Conservation (phyloP, 1,140 invertebrate species). For the Drusus annulatus region DNA sequence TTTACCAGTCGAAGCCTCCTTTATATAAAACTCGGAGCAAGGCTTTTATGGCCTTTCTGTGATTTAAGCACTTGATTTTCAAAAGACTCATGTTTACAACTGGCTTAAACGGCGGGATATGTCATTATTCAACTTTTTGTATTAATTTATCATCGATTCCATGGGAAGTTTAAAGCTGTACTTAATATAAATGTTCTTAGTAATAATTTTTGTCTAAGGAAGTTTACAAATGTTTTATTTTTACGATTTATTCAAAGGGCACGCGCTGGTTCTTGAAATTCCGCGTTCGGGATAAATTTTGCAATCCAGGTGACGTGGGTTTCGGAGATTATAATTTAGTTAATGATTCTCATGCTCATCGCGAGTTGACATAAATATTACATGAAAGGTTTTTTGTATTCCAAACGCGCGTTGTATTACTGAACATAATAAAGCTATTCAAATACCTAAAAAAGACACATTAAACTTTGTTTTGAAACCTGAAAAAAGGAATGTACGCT, state of each 20-base stretch:
- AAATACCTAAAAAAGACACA: too few species aligned
- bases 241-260: neutral
- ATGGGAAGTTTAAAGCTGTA: neutral
- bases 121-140: slow-evolving; percentile 6
- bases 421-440: too few species aligned
- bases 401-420: too few species aligned
- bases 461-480: too few species aligned
- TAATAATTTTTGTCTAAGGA: slow-evolving; percentile 1
- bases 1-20: neutral
- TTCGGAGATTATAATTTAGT: too few species aligned
- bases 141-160: neutral
- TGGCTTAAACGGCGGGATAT: slow-evolving; percentile 12
- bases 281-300: too few species aligned
- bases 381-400: too few species aligned
- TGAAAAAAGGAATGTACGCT: too few species aligned
- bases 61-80: slow-evolving; percentile 9
- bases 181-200: neutral
- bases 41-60: neutral
- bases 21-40: neutral
- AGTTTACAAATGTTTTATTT: neutral
- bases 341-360: too few species aligned
- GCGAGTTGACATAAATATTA: too few species aligned
- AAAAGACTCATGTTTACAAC: slow-evolving; percentile 1
- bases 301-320: too few species aligned
- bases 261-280: neutral